Conservation (phyloP, 2,797 vertebrate species). For the Xerus rutilus region DNA sequence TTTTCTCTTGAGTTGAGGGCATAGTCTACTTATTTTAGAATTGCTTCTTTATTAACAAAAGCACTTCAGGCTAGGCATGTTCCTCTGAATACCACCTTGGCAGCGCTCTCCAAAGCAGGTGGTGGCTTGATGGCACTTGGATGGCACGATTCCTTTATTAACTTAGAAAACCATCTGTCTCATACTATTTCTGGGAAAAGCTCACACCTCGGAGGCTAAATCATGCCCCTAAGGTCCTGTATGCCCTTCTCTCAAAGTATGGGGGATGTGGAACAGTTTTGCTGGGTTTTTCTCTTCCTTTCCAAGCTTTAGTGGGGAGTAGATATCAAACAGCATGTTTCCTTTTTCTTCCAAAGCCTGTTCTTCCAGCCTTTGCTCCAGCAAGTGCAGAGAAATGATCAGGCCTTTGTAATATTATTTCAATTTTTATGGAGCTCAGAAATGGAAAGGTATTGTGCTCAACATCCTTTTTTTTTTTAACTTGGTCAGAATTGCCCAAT, state of each 20-base stretch:
- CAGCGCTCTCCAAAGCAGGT: background rate
- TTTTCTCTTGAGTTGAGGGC: background rate
- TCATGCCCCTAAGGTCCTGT: background rate
- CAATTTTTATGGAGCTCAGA: background rate
- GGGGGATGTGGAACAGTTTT: background rate
- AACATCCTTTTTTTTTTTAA: background rate
- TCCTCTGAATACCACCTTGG: background rate
- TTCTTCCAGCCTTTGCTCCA: background rate
- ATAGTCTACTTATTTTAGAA: background rate
- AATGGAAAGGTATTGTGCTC: background rate
- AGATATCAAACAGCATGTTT: background rate
- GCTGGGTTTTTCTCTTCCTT: background rate
- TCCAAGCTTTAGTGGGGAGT: background rate
- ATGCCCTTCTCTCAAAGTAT: accelerated
- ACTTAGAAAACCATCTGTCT: background rate
- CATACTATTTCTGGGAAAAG: background rate
- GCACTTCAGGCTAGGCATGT: background rate
- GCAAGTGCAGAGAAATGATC: background rate
- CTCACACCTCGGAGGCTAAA: background rate
- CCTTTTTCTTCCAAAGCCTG: background rate
- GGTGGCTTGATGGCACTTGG: background rate
- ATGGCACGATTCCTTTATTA: background rate
- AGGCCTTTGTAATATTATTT: background rate
- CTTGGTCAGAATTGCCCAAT: background rate
- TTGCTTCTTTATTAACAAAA: background rate